Percentiles rank a stretch among this genome's conserved stretches.
phyloP scores from a whole-genome alignment of 2,888 invertebrate species.

The Fragum sueziense region DNA sequence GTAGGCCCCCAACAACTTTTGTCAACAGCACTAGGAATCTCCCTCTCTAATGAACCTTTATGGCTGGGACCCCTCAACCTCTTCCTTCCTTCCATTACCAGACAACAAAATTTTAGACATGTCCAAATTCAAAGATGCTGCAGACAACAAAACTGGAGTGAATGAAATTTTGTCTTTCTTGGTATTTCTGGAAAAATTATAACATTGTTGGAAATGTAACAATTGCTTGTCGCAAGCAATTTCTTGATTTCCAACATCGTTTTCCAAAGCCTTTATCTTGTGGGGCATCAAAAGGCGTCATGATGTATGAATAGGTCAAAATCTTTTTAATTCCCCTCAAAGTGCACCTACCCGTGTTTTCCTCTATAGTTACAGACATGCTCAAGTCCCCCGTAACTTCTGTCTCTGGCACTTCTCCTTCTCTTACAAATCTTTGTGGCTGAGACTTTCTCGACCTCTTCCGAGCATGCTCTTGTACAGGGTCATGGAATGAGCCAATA shows the following conservation, averaged over 20 bases:
- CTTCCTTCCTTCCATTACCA: background rate
- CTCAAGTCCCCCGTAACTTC: background rate
- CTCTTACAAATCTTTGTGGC: conserved; percentile 45
- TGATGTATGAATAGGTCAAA: too few relatives aligned
- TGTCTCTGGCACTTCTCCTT: background rate
- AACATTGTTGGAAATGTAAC: background rate
- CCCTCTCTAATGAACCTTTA: background rate
- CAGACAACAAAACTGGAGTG: background rate
- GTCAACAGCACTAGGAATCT: too few relatives aligned
- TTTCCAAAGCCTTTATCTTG: too few relatives aligned
- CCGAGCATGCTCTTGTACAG: conserved; percentile 23
- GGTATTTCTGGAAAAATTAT: background rate
- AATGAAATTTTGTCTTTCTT: too few relatives aligned
- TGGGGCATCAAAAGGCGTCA: too few relatives aligned
- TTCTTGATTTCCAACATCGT: too few relatives aligned
- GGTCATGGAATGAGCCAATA: background rate
- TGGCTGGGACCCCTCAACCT: background rate
- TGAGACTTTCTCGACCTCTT: conserved; percentile 49
- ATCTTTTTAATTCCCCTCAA: background rate
- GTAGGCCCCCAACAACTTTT: too few relatives aligned
- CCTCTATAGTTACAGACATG: background rate
- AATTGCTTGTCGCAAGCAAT: too few relatives aligned
- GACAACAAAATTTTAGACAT: background rate
- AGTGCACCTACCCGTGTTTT: background rate
- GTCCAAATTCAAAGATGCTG: background rate